Conservation (phyloP, 2,113 vertebrate species). For the Pseudolaguvia tuberculata region DNA sequence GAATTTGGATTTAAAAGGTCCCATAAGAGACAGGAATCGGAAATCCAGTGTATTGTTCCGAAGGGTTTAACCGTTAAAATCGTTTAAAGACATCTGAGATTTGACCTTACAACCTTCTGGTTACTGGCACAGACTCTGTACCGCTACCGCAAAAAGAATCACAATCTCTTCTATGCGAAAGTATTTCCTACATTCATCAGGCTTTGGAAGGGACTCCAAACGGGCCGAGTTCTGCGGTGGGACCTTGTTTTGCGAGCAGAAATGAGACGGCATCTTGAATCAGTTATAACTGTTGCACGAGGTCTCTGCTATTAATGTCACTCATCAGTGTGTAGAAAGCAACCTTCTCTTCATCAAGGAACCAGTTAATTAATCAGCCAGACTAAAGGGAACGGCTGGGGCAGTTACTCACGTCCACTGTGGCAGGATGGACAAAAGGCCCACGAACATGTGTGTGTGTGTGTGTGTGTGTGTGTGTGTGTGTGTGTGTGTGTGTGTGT, state of each 20-base stretch:
- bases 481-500: not conserved
- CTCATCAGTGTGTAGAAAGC: not conserved
- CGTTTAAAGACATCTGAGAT: not conserved
- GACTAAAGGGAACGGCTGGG: not conserved
- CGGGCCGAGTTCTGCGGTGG: not conserved
- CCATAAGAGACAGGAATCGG: too few species aligned
- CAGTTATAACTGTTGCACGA: constrained; percentile 14
- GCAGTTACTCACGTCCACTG: not conserved
- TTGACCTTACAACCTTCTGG: constrained; percentile 17
- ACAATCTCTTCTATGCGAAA: constrained; percentile 13
- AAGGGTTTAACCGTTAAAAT: not conserved
- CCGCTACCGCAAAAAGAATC: constrained; percentile 7
- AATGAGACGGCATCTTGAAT: constrained; percentile 17
- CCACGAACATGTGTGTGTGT: not conserved
- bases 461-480: not conserved
- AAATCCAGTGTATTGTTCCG: not conserved
- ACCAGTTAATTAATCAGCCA: not conserved
- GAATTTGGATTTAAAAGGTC: too few species aligned
- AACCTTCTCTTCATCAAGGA: not conserved
- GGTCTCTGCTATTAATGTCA: constrained; percentile 3
- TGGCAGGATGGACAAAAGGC: not conserved
- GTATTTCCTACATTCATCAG: constrained; percentile 28
- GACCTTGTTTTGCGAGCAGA: constrained; percentile 4
- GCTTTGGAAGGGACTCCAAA: constrained; percentile 31
- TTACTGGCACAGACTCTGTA: not conserved